Conservation (phyloP, 2,113 vertebrate species). For the Trachemys scripta region DNA sequence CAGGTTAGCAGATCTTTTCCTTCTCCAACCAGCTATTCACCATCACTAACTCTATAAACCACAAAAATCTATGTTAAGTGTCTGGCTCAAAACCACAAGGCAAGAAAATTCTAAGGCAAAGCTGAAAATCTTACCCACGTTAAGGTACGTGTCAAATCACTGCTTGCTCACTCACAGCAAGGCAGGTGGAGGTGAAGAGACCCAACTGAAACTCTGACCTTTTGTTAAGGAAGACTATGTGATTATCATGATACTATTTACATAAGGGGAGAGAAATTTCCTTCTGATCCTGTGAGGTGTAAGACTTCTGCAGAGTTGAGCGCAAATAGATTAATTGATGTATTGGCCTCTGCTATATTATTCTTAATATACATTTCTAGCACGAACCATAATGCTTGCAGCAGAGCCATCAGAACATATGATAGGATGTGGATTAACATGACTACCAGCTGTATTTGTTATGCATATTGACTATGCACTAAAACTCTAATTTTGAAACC, state of each 20-base stretch:
- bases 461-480: not conserved
- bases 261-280: not conserved
- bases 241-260: not conserved
- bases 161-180: not conserved
- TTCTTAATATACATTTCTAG: not conserved
- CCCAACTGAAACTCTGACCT: not conserved
- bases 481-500: not conserved
- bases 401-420: not conserved
- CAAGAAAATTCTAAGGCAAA: not conserved
- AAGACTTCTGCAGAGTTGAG: not conserved
- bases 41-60: not conserved
- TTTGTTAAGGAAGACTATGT: not conserved
- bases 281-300: not conserved
- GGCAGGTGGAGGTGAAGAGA: not conserved
- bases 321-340: not conserved
- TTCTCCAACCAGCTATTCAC: not conserved
- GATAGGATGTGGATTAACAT: not conserved
- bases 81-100: constrained; percentile 28
- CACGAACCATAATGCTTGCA: not conserved
- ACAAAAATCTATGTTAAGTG: not conserved
- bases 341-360: not conserved
- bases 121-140: not conserved
- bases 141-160: not conserved
- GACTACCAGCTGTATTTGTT: not conserved
- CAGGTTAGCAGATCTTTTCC: not conserved